A percentile compares a stretch with the other conserved stretches of the same genome.
These are phyloP conservation scores for Ictidomys tridecemlineatus DNA, from an alignment of 2,113 vertebrate genomes.

Conservation along the genomic window DNA sequence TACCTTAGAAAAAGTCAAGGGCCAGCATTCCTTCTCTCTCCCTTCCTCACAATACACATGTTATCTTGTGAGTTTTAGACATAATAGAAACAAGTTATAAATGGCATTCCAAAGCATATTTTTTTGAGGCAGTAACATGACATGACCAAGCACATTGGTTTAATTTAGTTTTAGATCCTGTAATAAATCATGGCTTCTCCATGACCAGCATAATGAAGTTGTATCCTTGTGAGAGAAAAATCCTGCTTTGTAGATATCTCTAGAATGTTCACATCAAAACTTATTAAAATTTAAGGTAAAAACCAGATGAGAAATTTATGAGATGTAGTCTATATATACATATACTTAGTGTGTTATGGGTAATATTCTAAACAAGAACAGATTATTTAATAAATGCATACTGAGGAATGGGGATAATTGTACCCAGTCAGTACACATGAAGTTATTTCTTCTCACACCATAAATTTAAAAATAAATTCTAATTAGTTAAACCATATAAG, in stretches of 20 bases:
- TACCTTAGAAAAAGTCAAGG: neutral
- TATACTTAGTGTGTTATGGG: neutral
- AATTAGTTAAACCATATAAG: neutral
- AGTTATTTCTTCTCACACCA: neutral
- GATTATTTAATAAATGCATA: neutral
- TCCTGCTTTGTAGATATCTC: neutral
- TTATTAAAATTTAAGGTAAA: conserved; percentile 45
- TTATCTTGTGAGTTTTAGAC: neutral
- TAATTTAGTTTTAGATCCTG: conserved; percentile 45
- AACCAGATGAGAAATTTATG: conserved; percentile 4
- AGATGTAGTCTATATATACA: neutral
- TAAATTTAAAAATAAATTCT: neutral
- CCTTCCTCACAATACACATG: neutral
- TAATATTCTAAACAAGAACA: conserved; percentile 9
- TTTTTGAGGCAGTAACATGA: conserved; percentile 12
- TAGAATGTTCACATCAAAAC: conserved; percentile 39
- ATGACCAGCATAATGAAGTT: neutral
- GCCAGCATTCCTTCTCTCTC: neutral
- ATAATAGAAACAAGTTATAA: conserved; percentile 36
- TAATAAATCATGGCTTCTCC: neutral
- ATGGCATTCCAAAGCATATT: conserved; percentile 35
- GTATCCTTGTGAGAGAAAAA: neutral
- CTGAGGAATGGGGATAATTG: neutral
- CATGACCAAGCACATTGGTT: neutral
- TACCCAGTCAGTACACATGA: neutral